Conservation (phyloP, 2,113 vertebrate species). For the Reinhardtius hippoglossoides region DNA sequence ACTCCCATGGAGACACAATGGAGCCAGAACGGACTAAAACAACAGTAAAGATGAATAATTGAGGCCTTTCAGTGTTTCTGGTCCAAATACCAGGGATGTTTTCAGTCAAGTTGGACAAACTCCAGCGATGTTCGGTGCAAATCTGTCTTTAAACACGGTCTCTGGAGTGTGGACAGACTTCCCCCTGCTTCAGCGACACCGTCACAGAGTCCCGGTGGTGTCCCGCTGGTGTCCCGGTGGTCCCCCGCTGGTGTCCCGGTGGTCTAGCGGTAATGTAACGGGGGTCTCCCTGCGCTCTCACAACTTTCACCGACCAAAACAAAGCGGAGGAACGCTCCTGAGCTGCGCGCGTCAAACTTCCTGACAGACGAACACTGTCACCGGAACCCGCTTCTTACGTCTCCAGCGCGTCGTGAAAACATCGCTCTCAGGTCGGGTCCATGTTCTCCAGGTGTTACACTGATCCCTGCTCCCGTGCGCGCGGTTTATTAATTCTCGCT, state of each 20-base stretch:
- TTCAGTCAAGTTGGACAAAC: neutral
- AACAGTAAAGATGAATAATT: neutral
- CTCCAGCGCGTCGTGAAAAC: constrained; percentile 42
- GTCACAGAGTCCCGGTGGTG: neutral
- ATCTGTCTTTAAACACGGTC: too few relatives aligned
- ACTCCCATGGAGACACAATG: neutral
- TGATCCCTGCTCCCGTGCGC: neutral
- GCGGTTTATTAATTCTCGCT: neutral
- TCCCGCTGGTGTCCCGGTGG: too few relatives aligned
- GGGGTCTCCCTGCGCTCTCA: neutral
- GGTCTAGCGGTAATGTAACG: neutral
- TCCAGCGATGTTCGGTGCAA: neutral
- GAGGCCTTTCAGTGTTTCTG: neutral
- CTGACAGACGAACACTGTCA: constrained; percentile 76
- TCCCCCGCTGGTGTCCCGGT: too few relatives aligned
- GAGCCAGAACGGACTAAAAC: neutral
- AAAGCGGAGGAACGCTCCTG: constrained; percentile 65
- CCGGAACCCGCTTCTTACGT: constrained; percentile 73
- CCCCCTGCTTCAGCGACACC: too few relatives aligned
- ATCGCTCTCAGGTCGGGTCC: neutral
- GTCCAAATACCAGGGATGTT: neutral
- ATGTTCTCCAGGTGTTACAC: neutral
- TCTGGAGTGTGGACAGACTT: constrained; percentile 5
- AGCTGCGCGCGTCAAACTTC: constrained; percentile 77
- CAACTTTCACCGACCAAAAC: constrained; percentile 58